These are phyloP conservation scores for Leptinotarsa juncta DNA, from an alignment of 2,888 invertebrate species.

Conservation along the genomic window DNA sequence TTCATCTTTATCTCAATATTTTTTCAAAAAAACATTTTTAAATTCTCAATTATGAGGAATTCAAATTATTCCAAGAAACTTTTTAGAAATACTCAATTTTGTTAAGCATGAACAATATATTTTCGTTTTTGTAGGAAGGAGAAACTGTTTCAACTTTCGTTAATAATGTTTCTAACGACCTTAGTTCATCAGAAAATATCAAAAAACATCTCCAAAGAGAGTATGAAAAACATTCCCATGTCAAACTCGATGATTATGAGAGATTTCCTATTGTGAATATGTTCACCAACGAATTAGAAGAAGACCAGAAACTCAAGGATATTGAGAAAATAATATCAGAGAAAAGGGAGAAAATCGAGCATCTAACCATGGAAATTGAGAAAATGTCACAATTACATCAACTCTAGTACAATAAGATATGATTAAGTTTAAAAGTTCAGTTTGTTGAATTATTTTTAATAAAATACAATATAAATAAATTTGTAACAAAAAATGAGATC, in stretches of 20 bases:
- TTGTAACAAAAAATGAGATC: constrained; percentile 6
- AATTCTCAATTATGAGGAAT: too few relatives aligned
- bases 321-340: constrained; percentile 9
- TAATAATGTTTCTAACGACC: constrained; percentile 5
- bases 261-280: constrained; percentile 7
- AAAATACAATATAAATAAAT: constrained; percentile 6
- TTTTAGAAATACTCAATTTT: too few relatives aligned
- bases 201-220: constrained; percentile 19
- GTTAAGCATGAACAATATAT: background rate
- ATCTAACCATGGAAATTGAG: constrained; percentile 5
- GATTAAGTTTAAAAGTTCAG: background rate
- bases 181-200: constrained; percentile 19
- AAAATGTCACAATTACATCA: constrained; percentile 18
- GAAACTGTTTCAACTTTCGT: constrained; percentile 5
- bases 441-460: background rate
- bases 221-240: background rate
- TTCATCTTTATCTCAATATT: background rate
- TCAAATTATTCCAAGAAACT: too few relatives aligned
- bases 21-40: background rate
- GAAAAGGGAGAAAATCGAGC: constrained; percentile 15
- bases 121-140: constrained; percentile 19
- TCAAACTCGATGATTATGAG: background rate
- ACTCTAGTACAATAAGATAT: background rate
- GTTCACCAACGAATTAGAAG: constrained; percentile 1
- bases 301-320: background rate